Conservation (phyloP, 2,797 vertebrate genomes). For the Serranus cabrilla region DNA sequence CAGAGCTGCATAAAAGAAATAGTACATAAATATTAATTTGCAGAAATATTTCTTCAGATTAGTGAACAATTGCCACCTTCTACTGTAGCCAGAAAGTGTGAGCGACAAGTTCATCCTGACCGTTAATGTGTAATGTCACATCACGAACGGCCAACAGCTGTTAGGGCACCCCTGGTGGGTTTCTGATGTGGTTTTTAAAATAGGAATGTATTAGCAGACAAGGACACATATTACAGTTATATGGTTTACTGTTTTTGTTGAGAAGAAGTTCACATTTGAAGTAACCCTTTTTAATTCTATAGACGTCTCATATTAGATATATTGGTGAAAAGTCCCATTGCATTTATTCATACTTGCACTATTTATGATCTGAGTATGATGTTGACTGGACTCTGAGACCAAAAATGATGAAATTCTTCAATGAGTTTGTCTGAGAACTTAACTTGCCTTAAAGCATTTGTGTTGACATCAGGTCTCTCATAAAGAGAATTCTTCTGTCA, state of each 20-base stretch:
- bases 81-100: neutral
- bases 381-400: constrained; percentile 7
- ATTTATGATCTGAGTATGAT: constrained; percentile 14
- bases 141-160: neutral
- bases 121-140: constrained; percentile 32
- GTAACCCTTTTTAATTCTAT: constrained; percentile 1
- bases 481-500: constrained; percentile 44
- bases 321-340: neutral
- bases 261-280: neutral
- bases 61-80: neutral
- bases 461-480: constrained; percentile 19
- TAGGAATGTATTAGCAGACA: neutral
- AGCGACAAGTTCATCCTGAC: constrained; percentile 43
- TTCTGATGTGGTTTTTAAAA: constrained; percentile 6
- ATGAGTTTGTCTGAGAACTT: constrained; percentile 19
- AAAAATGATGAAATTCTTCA: constrained; percentile 6
- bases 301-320: constrained; percentile 10
- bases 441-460: constrained; percentile 23
- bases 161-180: neutral
- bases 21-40: neutral
- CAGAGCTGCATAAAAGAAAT: too few relatives aligned
- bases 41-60: constrained; percentile 19
- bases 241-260: neutral
- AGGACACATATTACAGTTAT: neutral
- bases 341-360: neutral